phyloP scores from a whole-genome alignment of 2,113 vertebrate species.

The Butorides virescens region DNA sequence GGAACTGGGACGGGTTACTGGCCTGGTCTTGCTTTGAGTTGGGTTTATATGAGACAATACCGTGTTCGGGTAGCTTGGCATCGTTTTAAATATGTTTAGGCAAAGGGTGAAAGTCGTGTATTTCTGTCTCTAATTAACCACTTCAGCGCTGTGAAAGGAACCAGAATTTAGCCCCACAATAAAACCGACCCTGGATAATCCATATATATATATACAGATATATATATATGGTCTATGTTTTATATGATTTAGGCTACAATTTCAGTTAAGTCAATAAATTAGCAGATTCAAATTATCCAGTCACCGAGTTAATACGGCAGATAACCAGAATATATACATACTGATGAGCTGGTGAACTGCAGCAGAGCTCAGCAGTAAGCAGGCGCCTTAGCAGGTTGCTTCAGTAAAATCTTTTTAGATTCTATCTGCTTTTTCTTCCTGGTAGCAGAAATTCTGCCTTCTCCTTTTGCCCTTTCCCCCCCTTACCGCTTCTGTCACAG shows the following conservation, averaged over 20 bases:
- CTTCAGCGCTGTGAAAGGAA: background rate
- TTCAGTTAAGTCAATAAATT: background rate
- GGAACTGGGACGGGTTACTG: background rate
- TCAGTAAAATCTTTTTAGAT: background rate
- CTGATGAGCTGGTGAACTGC: background rate
- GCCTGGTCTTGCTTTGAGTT: background rate
- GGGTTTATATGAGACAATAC: background rate
- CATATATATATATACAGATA: background rate
- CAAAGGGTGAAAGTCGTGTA: background rate
- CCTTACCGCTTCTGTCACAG: background rate
- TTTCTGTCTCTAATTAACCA: background rate
- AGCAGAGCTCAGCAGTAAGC: background rate
- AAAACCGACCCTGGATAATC: background rate
- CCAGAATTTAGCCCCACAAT: background rate
- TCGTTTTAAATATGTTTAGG: background rate
- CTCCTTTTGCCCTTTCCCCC: background rate
- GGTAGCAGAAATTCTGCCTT: background rate
- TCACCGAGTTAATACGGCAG: background rate
- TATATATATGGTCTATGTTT: background rate
- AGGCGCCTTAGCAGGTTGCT: background rate
- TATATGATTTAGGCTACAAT: background rate
- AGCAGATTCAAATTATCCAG: background rate
- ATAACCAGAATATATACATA: background rate
- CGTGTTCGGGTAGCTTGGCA: rapidly evolving
- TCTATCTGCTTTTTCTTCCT: background rate